Evolutionary conservation across 1,140 invertebrate species (phyloP).

Genomic region (Periplaneta americana): DNA sequence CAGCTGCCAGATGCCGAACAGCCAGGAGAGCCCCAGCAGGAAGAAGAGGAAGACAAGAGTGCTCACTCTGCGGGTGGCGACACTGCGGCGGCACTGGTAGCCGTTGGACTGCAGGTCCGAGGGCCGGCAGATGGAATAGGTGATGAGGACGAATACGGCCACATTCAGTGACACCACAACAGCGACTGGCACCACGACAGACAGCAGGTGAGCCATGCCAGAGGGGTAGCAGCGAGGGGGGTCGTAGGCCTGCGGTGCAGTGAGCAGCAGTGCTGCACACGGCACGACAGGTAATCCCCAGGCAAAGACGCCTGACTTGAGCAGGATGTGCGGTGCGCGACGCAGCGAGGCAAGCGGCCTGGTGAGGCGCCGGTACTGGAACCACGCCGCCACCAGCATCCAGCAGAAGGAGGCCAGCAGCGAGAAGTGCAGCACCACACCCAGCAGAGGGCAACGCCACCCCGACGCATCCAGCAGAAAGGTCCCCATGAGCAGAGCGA

Average conservation of each 20-base stretch:
- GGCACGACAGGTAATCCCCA: slow-evolving; percentile 48
- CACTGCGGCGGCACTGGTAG: background rate
- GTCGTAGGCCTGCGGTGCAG: slow-evolving; percentile 44
- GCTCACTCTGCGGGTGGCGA: background rate
- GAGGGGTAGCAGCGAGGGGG: slow-evolving; percentile 23
- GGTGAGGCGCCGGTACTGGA: slow-evolving; percentile 56
- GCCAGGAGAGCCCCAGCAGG: slow-evolving; percentile 53
- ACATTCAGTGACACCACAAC: slow-evolving; percentile 20
- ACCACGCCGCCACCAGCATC: slow-evolving; percentile 55
- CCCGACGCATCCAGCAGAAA: slow-evolving; percentile 28
- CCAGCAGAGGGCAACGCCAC: slow-evolving; percentile 39
- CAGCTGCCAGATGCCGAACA: slow-evolving; percentile 52
- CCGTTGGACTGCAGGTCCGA: background rate
- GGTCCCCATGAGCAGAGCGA: slow-evolving; percentile 47
- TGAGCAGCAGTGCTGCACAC: slow-evolving; percentile 37
- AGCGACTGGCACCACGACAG: slow-evolving; percentile 47
- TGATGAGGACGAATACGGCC: background rate
- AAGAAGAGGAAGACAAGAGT: slow-evolving; percentile 48
- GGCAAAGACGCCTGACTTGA: slow-evolving; percentile 37
- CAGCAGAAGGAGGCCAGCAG: slow-evolving; percentile 55
- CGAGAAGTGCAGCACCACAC: slow-evolving; percentile 51
- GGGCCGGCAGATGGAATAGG: background rate
- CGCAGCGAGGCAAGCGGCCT: slow-evolving; percentile 24
- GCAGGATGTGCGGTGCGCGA: slow-evolving; percentile 39
- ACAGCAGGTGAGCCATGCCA: slow-evolving; percentile 43